Evolutionary conservation across 2,888 invertebrate species (phyloP).

Genomic region (Tinea trinotella): DNA sequence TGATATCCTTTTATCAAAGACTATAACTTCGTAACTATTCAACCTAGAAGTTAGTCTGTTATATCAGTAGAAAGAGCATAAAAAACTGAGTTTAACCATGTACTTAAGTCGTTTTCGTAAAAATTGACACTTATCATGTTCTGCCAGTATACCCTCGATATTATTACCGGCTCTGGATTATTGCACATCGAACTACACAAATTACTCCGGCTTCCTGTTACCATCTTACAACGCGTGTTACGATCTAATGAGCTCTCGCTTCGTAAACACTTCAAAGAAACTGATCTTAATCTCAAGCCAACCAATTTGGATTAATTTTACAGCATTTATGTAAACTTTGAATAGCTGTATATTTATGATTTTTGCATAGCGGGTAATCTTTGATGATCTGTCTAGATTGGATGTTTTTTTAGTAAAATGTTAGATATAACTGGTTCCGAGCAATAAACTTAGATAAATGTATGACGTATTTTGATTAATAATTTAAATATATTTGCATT

Average conservation of each 20-base stretch:
- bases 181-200: slow-evolving; percentile 1
- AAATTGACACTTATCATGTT: no score
- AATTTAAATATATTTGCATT: no score
- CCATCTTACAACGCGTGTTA: background rate
- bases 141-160: no score
- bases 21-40: no score
- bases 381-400: background rate
- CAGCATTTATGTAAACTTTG: background rate
- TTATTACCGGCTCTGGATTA: background rate
- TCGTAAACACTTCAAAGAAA: slow-evolving; percentile 15
- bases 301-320: background rate
- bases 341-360: background rate
- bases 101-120: no score
- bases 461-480: no score
- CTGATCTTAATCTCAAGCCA: background rate
- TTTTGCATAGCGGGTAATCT: background rate
- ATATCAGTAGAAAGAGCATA: no score
- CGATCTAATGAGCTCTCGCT: background rate
- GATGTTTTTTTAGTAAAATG: no score
- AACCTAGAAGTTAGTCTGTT: no score
- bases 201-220: slow-evolving; percentile 8
- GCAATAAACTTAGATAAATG: background rate
- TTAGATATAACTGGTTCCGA: background rate
- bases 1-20: no score
- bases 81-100: no score